These are phyloP conservation scores for Trichogramma dendrolimi DNA, from an alignment of 2,888 invertebrate genomes.

Conservation along the genomic window DNA sequence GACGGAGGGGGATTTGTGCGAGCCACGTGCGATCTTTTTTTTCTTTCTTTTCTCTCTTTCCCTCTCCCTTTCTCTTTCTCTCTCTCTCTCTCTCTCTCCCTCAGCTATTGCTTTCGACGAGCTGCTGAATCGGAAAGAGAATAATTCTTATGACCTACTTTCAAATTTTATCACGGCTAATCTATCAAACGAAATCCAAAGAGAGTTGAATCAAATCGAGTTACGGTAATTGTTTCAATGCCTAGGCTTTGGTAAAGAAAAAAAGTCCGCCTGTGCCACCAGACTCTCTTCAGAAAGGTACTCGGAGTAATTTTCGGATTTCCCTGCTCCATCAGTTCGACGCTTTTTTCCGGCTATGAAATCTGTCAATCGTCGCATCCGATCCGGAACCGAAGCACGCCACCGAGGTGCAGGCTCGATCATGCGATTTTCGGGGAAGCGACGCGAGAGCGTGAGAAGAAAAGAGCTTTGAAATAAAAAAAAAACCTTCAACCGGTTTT, in stretches of 20 bases:
- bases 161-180: too few species aligned
- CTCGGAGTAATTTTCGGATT: slow-evolving; percentile 14
- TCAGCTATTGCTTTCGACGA: too few species aligned
- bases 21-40: slow-evolving; percentile 1
- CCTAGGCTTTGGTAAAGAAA: too few species aligned
- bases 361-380: slow-evolving; percentile 25
- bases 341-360: slow-evolving; percentile 13
- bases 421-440: slow-evolving; percentile 12
- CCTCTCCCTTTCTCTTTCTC: background rate
- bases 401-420: slow-evolving; percentile 9
- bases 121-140: too few species aligned
- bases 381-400: slow-evolving; percentile 14
- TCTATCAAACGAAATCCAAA: too few species aligned
- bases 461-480: too few species aligned
- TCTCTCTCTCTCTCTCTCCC: background rate
- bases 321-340: background rate
- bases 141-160: too few species aligned
- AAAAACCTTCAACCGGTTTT: background rate
- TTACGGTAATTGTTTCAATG: too few species aligned
- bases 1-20: background rate
- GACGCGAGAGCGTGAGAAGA: too few species aligned
- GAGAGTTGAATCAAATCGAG: too few species aligned
- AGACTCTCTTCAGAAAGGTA: background rate
- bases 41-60: background rate
- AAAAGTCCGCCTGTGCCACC: too few species aligned